Base-by-base conservation (phyloP, 2,888 invertebrate species). In the Lasius platythorax region DNA sequence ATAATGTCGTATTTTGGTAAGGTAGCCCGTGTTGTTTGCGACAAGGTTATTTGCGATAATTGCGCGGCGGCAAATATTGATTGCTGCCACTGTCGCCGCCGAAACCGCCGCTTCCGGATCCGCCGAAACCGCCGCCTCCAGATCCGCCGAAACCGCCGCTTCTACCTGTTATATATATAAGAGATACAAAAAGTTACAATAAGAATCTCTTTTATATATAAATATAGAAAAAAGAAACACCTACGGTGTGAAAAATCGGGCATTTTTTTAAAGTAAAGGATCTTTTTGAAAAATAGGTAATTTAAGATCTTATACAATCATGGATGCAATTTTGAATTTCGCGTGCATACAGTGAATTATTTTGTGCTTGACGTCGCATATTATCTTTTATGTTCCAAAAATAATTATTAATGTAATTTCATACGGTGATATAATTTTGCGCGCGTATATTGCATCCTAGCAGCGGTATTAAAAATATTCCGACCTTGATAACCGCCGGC, bases 31-130 rank as follows among this genome's bases (percentile, higher is more conserved):
- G 28, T 28, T 53, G 8, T 37, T 37, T 9, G 28, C 37, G 67
- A 50, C 83, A 37, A 37, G 82, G 89, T 94, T 92, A 94, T 92
- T 95, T 94, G 91, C 93, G 93, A 90, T 93, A 94, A 87, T 88
- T 90, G 86, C 92, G 92, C 37, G 95, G 93, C 81, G 94, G 94
- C 87, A 94, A 91, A 91, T 94, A 95, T 91, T 94, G 95, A 93
- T 94, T 94, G 87, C 89, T 88, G 63, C 84, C 88, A 53, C 84
- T 84, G 63, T 88, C 88, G 56, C 82, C 85, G 61, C 84, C 85
- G 83, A 50, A 85, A 15, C 83, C 74, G 43, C 89, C 86, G 53
- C 85, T 86, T 86, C 74, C 74, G 6, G 33, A 23, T 37, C 75
- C 75, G 12, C 74, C 74, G 9, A 61, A 74, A 43, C 50, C 64